A percentile compares a stretch with the other conserved stretches of the same genome.
These are phyloP conservation scores for Eumacrocentrus americanus DNA, from an alignment of 2,888 invertebrate genomes.

Conservation along the genomic window DNA sequence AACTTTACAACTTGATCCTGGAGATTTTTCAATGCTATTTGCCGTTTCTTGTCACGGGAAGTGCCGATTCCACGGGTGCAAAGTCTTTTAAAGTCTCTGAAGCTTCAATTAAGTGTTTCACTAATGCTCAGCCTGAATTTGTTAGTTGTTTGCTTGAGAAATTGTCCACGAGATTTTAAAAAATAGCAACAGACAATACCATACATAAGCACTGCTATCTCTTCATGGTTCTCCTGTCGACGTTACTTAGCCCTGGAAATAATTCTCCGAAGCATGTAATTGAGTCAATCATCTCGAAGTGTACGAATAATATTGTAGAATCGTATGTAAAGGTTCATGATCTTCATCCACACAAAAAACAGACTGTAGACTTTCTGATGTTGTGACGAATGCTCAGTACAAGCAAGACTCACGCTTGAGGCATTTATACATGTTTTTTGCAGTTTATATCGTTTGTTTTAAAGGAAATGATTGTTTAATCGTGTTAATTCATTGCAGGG, in stretches of 20 bases:
- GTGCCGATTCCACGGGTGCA: constrained; percentile 31
- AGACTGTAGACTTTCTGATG: constrained; percentile 49
- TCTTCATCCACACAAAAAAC: constrained; percentile 52
- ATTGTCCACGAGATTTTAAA: constrained; percentile 48
- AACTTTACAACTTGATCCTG: constrained; percentile 48
- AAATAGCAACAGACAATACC: constrained; percentile 43
- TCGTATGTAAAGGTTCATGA: constrained; percentile 55
- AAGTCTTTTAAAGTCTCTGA: constrained; percentile 48
- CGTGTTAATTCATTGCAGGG: constrained; percentile 43
- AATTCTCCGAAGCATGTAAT: constrained; percentile 39
- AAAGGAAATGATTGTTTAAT: constrained; percentile 18
- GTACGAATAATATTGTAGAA: constrained; percentile 44
- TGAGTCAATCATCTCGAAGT: constrained; percentile 48
- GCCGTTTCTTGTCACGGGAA: constrained; percentile 48
- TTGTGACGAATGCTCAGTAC: constrained; percentile 47
- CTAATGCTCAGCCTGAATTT: constrained; percentile 45
- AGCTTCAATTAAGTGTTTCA: constrained; percentile 49
- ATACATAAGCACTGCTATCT: constrained; percentile 54
- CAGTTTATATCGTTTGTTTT: too few relatives aligned
- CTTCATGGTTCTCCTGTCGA: constrained; percentile 52
- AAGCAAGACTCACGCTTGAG: constrained; percentile 41
- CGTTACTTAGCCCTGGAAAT: constrained; percentile 45
- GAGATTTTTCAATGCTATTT: constrained; percentile 55
- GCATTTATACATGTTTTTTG: constrained; percentile 36
- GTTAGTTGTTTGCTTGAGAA: constrained; percentile 46